Evolutionary conservation across 2,113 vertebrate genomes (phyloP).

Genomic region (Labeo rohita): DNA sequence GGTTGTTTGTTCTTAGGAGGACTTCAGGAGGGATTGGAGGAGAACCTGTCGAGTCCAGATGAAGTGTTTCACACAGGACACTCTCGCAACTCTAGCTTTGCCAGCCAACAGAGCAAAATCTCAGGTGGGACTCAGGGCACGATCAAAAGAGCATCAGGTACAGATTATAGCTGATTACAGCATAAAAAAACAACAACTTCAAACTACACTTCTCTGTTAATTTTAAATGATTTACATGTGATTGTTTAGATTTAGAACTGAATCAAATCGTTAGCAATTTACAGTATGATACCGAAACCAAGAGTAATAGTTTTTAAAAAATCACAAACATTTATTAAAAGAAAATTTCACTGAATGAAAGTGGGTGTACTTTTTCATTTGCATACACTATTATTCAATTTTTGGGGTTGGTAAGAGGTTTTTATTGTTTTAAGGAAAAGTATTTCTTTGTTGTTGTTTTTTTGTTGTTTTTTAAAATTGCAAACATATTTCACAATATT

Average conservation of each 20-base stretch:
- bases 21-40: slow-evolving; percentile 86
- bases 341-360: not conserved
- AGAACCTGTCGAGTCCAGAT: slow-evolving; percentile 81
- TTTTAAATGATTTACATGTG: too few species aligned
- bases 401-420: not conserved
- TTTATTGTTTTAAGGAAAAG: not conserved
- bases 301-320: not conserved
- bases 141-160: slow-evolving; percentile 34
- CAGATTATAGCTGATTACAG: slow-evolving; percentile 23
- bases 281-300: not conserved
- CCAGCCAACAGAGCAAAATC: slow-evolving; percentile 96
- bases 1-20: slow-evolving; percentile 69
- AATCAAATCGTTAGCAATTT: not conserved
- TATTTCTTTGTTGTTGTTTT: not conserved
- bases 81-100: slow-evolving; percentile 96
- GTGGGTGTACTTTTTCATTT: not conserved
- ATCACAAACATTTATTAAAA: not conserved
- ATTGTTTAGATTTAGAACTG: not conserved
- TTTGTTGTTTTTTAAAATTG: not conserved
- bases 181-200: not conserved
- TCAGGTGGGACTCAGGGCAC: slow-evolving; percentile 77
- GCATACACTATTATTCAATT: not conserved
- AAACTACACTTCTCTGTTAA: not conserved
- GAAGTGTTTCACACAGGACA: slow-evolving; percentile 93
- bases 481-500: not conserved